A percentile compares a stretch with the other conserved stretches of the same genome.
Conservation (phyloP, 2,113 vertebrate genomes). For the Bambusicola thoracicus region DNA sequence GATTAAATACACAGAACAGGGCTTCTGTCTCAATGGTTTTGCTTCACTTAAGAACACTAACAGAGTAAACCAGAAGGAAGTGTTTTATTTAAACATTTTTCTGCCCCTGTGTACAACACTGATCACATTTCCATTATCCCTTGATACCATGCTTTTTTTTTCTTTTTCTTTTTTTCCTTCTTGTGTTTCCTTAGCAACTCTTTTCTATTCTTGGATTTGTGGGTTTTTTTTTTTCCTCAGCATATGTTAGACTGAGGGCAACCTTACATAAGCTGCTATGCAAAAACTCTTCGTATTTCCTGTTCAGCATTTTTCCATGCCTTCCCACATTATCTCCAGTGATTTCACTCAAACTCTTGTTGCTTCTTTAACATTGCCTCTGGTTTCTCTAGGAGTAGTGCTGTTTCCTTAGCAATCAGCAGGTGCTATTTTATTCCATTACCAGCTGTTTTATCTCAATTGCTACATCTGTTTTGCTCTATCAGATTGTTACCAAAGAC, state of each 20-base stretch:
- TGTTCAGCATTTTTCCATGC: not conserved
- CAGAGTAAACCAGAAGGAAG: not conserved
- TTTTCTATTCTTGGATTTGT: not conserved
- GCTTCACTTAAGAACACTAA: slow-evolving; percentile 2
- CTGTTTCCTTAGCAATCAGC: not conserved
- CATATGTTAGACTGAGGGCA: not conserved
- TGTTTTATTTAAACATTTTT: slow-evolving; percentile 46
- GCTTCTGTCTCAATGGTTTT: slow-evolving; percentile 13
- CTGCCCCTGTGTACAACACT: not conserved
- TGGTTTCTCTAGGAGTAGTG: not conserved
- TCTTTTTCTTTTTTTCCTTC: not conserved
- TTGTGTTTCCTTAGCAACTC: not conserved
- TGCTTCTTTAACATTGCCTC: not conserved
- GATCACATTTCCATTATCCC: not conserved
- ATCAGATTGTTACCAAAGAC: not conserved
- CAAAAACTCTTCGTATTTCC: not conserved
- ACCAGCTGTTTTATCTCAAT: slow-evolving; percentile 8
- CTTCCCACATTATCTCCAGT: not conserved
- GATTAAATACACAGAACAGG: not conserved
- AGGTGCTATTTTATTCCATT: slow-evolving; percentile 13
- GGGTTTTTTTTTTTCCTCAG: not conserved
- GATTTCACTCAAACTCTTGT: not conserved
- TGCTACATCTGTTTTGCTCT: not conserved
- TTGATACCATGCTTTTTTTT: not conserved
- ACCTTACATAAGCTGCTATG: not conserved